Conservation (phyloP, 2,797 vertebrate genomes). For the Arctocebus calabarensis region DNA sequence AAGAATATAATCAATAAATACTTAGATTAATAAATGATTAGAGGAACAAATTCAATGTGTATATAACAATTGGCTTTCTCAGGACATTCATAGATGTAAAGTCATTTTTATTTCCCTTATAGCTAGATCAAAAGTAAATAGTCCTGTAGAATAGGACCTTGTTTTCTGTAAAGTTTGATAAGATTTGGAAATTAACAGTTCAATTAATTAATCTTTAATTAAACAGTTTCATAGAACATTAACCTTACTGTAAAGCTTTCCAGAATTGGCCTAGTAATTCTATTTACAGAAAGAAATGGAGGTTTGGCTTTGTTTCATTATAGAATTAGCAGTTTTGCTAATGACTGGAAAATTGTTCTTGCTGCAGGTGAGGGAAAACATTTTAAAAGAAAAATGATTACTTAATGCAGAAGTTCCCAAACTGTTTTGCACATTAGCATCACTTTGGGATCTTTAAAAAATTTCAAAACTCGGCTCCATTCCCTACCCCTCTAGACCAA, state of each 20-base stretch:
- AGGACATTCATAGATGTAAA: background rate
- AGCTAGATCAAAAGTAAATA: background rate
- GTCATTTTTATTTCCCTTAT: background rate
- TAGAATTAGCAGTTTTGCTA: constrained; percentile 58
- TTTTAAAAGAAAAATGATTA: constrained; percentile 60
- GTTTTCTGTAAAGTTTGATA: constrained; percentile 44
- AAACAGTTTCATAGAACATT: constrained; percentile 38
- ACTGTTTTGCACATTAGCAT: background rate
- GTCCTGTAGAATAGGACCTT: background rate
- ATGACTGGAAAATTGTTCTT: constrained; percentile 59
- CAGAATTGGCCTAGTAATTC: constrained; percentile 29
- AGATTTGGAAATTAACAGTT: constrained; percentile 52
- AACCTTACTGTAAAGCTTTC: constrained; percentile 58
- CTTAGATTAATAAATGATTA: background rate
- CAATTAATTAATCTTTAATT: constrained; percentile 61
- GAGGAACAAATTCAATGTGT: background rate
- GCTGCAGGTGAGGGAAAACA: background rate
- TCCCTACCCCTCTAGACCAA: background rate
- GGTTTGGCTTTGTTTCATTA: constrained; percentile 68
- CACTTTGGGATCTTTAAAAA: background rate
- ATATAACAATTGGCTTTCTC: background rate
- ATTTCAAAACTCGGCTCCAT: background rate
- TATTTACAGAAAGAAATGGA: constrained; percentile 61
- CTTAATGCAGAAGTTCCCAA: background rate
- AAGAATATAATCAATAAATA: background rate